phyloP scores from a whole-genome alignment of 1,140 invertebrate species.

The Probaryconus sp. region DNA sequence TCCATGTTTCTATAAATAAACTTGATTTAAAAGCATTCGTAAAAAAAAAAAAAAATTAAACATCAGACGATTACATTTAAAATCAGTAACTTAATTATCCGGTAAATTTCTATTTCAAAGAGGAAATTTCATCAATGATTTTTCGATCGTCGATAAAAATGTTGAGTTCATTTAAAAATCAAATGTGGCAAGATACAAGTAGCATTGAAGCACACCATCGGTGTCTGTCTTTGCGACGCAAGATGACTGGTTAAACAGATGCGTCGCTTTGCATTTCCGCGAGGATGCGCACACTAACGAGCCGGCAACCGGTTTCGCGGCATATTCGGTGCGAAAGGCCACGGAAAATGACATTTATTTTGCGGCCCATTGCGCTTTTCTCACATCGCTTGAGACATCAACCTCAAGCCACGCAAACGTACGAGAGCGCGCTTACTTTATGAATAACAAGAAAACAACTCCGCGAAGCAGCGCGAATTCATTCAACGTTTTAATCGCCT shows the following conservation, averaged over 20 bases:
- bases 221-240: slow-evolving; percentile 13
- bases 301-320: slow-evolving; percentile 33
- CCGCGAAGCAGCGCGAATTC: slow-evolving; percentile 25
- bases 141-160: too few species aligned
- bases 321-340: not conserved
- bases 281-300: slow-evolving; percentile 27
- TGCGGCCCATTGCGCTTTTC: slow-evolving; percentile 39
- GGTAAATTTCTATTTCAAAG: too few species aligned
- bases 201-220: too few species aligned
- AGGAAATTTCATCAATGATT: too few species aligned
- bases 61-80: too few species aligned
- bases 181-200: too few species aligned
- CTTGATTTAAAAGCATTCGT: too few species aligned
- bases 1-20: too few species aligned
- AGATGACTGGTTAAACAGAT: slow-evolving; percentile 29
- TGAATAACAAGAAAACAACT: slow-evolving; percentile 38
- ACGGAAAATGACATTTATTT: slow-evolving; percentile 46
- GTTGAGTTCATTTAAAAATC: too few species aligned
- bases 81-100: too few species aligned
- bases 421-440: slow-evolving; percentile 24
- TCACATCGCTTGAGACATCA: slow-evolving; percentile 18
- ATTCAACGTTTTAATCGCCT: slow-evolving; percentile 27
- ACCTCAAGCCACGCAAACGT: slow-evolving; percentile 7
- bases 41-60: too few species aligned
- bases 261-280: slow-evolving; percentile 30